phyloP scores from a whole-genome alignment of 2,113 vertebrate species.

The Felis catus region F.catus_Fca126_mat1.0 CM031421.1:38549501-38550000 shows the following conservation, averaged over 20 bases:
- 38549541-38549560: neutral
- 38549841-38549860: neutral
- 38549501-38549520: neutral
- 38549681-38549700: neutral
- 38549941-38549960: neutral
- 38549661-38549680: neutral
- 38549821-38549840: neutral
- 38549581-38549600: neutral
- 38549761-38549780: neutral
- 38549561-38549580: neutral
- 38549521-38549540: neutral
- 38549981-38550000: neutral
- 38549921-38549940: neutral
- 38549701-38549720: neutral
- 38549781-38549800: neutral
- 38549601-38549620: neutral
- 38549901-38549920: neutral
- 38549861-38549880: neutral
- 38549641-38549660: neutral
- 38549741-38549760: neutral
- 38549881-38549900: neutral
- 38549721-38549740: neutral
- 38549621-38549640: neutral
- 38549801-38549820: neutral
- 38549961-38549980: neutral